These are phyloP conservation scores for Pantala flavescens DNA, from an alignment of 1,140 invertebrate species.

Conservation along the genomic window DNA sequence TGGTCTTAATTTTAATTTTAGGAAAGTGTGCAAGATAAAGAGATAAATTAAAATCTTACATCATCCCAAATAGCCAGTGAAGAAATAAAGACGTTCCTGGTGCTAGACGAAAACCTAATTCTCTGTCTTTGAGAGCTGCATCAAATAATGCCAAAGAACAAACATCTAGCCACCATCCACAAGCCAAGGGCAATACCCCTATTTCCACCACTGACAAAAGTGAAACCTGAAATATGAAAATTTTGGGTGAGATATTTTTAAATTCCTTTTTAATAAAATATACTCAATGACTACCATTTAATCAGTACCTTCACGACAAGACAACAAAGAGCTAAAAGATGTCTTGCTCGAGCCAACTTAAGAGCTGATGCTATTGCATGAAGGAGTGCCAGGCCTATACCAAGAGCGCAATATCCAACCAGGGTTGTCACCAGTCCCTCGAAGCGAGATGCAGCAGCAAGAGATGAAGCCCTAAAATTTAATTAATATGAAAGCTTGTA, in stretches of 20 bases:
- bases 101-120: conserved; percentile 71
- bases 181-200: conserved; percentile 89
- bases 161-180: conserved; percentile 98
- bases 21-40: no score
- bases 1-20: no score
- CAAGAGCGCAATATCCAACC: conserved; percentile 86
- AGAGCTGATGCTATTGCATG: conserved; percentile 68
- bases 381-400: conserved; percentile 68
- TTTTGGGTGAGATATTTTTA: neutral
- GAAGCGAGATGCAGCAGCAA: conserved; percentile 72
- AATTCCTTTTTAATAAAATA: neutral
- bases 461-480: conserved; percentile 60
- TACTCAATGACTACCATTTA: neutral
- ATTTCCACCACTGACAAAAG: conserved; percentile 89
- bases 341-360: conserved; percentile 65
- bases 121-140: conserved; percentile 75
- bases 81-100: conserved; percentile 96
- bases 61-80: conserved; percentile 98
- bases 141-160: conserved; percentile 94
- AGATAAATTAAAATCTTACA: conserved; percentile 56
- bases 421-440: conserved; percentile 86
- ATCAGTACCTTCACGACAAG: conserved; percentile 83
- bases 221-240: conserved; percentile 43
- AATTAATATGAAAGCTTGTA: neutral
- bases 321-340: conserved; percentile 87